A percentile compares a stretch with the other conserved stretches of the same genome.
phyloP scores from a whole-genome alignment of 2,797 vertebrate genomes.

The Amblyraja radiata region DNA sequence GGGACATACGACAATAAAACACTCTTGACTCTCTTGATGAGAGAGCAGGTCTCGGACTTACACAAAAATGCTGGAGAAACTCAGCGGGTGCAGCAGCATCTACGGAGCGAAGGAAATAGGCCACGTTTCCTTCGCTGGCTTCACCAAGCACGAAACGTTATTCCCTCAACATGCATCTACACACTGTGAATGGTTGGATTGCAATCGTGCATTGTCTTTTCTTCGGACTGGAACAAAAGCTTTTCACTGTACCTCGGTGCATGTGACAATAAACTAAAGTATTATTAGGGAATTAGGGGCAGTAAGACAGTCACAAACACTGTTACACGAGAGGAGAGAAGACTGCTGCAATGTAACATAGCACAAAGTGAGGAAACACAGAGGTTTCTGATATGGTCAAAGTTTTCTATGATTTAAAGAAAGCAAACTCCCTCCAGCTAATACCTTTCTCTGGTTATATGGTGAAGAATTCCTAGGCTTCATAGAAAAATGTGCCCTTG shows the following conservation, averaged over 20 bases:
- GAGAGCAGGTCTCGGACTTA: neutral
- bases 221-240: no score
- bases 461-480: neutral
- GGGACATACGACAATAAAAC: no score
- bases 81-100: no score
- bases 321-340: neutral
- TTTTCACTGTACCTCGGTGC: no score
- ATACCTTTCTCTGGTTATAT: neutral
- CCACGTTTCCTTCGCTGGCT: no score
- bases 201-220: no score
- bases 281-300: neutral
- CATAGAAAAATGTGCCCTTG: neutral
- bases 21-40: neutral
- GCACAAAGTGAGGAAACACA: neutral
- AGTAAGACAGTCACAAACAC: neutral
- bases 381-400: neutral
- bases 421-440: neutral
- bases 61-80: no score
- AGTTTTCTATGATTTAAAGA: neutral
- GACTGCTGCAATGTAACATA: neutral
- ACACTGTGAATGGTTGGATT: no score
- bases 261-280: no score
- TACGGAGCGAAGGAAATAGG: no score
- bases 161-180: no score
- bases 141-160: no score